Percentiles rank a stretch among this genome's conserved stretches.
These are phyloP conservation scores for Rhea americana DNA, from an alignment of 2,113 vertebrate species.

Conservation along the genomic window DNA sequence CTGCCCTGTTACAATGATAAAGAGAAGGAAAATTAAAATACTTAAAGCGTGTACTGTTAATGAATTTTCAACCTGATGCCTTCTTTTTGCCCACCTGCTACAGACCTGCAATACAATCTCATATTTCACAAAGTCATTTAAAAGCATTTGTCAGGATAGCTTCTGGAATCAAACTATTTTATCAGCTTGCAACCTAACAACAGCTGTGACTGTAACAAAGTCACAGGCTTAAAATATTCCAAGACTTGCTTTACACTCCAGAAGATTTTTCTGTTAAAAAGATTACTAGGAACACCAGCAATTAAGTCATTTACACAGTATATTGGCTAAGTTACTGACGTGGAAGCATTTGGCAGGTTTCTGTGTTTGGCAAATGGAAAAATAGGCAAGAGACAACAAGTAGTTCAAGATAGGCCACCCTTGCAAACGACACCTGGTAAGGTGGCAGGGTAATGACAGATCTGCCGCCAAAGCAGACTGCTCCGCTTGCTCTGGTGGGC, in stretches of 20 bases:
- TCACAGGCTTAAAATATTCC: neutral
- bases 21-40: neutral
- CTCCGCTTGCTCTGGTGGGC: neutral
- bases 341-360: neutral
- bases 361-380: neutral
- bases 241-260: neutral
- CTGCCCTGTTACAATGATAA: conserved; percentile 79
- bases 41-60: neutral
- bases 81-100: neutral
- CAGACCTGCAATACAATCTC: neutral
- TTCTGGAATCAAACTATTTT: neutral
- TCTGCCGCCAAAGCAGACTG: neutral
- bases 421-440: neutral
- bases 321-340: neutral
- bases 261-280: neutral
- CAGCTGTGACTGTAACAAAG: neutral
- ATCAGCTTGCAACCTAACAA: neutral
- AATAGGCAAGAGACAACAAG: neutral
- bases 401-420: neutral
- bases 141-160: neutral
- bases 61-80: neutral
- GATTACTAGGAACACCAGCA: neutral
- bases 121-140: neutral
- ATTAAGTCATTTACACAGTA: neutral
- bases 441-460: neutral